These are phyloP conservation scores for Patella depressa DNA, from an alignment of 2,888 invertebrate genomes.

Conservation along the genomic window DNA sequence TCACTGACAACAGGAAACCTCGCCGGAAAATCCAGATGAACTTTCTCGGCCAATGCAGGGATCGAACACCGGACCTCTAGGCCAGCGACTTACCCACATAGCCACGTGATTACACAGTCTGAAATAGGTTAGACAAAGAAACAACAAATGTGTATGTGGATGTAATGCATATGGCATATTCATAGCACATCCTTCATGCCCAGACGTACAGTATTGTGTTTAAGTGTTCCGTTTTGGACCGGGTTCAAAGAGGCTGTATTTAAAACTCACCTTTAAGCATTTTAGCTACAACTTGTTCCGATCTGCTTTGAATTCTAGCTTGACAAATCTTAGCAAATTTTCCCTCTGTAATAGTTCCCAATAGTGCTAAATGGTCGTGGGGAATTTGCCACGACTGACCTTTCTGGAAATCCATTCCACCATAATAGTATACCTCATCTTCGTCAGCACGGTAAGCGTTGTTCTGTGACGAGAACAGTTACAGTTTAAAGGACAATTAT, in stretches of 20 bases:
- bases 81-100: too few species aligned
- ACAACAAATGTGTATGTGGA: too few species aligned
- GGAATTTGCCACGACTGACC: slow-evolving; percentile 35
- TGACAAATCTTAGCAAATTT: slow-evolving; percentile 47
- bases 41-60: too few species aligned
- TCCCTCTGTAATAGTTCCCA: slow-evolving; percentile 38
- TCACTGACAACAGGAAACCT: too few species aligned
- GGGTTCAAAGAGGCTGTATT: neutral
- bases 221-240: neutral
- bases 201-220: too few species aligned
- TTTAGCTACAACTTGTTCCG: slow-evolving; percentile 40
- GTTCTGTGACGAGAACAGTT: slow-evolving; percentile 28
- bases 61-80: too few species aligned
- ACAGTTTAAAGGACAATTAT: too few species aligned
- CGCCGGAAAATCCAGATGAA: too few species aligned
- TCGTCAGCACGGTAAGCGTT: slow-evolving; percentile 13
- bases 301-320: slow-evolving; percentile 25
- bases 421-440: slow-evolving; percentile 44
- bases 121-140: too few species aligned
- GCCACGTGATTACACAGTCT: too few species aligned
- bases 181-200: too few species aligned
- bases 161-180: too few species aligned
- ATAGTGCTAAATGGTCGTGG: slow-evolving; percentile 34
- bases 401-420: slow-evolving; percentile 32
- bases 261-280: slow-evolving; percentile 40